Conservation (phyloP, 2,113 vertebrate species). For the Spea multiplicata region DNA sequence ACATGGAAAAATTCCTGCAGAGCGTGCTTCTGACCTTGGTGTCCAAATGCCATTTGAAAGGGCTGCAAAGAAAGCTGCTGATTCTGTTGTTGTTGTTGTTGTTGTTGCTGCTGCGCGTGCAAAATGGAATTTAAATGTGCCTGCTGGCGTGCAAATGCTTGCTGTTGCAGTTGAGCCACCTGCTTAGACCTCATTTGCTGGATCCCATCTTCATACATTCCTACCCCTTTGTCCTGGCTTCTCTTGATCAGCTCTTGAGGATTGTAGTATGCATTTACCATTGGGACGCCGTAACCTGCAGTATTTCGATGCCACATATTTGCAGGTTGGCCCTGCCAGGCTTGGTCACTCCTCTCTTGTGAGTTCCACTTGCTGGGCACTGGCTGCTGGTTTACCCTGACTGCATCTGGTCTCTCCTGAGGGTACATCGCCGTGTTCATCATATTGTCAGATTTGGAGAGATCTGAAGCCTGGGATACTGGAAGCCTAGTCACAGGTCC, state of each 20-base stretch:
- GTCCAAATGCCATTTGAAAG: slow-evolving; percentile 93
- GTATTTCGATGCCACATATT: slow-evolving; percentile 77
- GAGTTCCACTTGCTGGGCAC: slow-evolving; percentile 70
- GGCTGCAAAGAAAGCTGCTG: slow-evolving; percentile 85
- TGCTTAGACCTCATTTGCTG: slow-evolving; percentile 71
- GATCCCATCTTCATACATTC: slow-evolving; percentile 74
- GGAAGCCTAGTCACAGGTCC: slow-evolving; percentile 63
- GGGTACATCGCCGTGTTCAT: slow-evolving; percentile 84
- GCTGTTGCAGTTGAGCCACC: slow-evolving; percentile 72
- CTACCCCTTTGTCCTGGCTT: slow-evolving; percentile 74
- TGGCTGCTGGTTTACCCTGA: slow-evolving; percentile 79
- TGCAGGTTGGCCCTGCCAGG: slow-evolving; percentile 78
- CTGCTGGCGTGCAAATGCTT: slow-evolving; percentile 66
- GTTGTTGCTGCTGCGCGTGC: slow-evolving; percentile 65
- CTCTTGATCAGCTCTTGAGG: slow-evolving; percentile 73
- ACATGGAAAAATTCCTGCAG: slow-evolving; percentile 78
- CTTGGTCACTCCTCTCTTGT: slow-evolving; percentile 72
- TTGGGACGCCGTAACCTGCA: slow-evolving; percentile 65
- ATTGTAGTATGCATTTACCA: slow-evolving; percentile 68
- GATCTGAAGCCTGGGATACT: slow-evolving; percentile 69
- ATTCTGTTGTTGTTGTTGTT: slow-evolving; percentile 75
- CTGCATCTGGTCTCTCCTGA: slow-evolving; percentile 80
- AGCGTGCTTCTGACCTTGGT: slow-evolving; percentile 82
- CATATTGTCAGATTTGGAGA: slow-evolving; percentile 66
- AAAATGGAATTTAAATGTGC: slow-evolving; percentile 68